Evolutionary conservation across 2,113 vertebrate genomes (phyloP).

Genomic region (Erinaceus europaeus): DNA sequence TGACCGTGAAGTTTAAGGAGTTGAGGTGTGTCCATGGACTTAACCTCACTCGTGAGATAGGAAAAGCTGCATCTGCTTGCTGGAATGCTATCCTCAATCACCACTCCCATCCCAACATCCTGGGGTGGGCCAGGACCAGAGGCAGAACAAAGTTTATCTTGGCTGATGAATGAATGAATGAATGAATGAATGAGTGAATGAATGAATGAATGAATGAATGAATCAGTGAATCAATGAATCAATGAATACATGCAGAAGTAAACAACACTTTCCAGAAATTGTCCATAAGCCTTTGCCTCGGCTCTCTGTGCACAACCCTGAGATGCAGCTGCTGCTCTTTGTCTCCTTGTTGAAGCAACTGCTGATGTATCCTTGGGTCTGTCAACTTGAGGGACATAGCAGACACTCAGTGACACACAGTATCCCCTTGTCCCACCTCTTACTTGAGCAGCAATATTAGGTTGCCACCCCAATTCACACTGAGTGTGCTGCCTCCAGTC

Average conservation of each 20-base stretch:
- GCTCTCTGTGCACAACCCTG: background rate
- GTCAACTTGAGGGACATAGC: background rate
- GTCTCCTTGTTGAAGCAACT: background rate
- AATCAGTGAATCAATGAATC: background rate
- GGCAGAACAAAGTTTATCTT: too few relatives aligned
- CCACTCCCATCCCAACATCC: background rate
- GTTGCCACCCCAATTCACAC: background rate
- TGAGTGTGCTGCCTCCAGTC: accelerated
- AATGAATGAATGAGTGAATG: background rate
- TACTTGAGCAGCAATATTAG: background rate
- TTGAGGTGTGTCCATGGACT: background rate
- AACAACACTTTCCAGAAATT: background rate
- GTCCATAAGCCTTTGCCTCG: background rate
- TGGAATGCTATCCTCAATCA: background rate
- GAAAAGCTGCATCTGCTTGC: background rate
- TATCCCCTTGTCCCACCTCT: accelerated
- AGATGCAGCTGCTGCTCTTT: background rate
- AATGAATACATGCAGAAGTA: too few relatives aligned
- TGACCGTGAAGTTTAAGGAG: background rate
- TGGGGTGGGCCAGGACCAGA: background rate
- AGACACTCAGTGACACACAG: background rate
- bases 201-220: background rate
- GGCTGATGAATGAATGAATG: background rate
- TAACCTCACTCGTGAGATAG: background rate
- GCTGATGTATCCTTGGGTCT: background rate